These are phyloP conservation scores for Myotis vivesi DNA, from an alignment of 2,797 vertebrate genomes.

Conservation along the genomic window DNA sequence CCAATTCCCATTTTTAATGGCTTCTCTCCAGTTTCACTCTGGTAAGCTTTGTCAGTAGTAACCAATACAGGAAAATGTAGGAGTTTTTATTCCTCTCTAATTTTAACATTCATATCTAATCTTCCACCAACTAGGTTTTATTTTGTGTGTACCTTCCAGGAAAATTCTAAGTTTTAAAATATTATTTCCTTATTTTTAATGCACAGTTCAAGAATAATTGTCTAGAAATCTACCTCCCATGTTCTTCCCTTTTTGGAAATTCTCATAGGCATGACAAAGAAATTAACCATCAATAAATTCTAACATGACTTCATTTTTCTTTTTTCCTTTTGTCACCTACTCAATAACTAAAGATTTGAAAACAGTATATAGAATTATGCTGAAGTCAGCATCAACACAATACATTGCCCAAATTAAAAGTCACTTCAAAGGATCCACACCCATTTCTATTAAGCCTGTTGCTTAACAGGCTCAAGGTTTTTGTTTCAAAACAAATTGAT, in stretches of 20 bases:
- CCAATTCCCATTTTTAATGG: neutral
- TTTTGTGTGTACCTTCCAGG: neutral
- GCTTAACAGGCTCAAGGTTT: neutral
- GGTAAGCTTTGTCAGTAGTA: neutral
- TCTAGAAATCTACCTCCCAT: neutral
- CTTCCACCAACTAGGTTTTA: neutral
- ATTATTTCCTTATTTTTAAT: neutral
- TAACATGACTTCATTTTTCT: neutral
- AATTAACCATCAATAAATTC: neutral
- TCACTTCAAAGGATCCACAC: neutral
- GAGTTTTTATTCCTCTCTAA: neutral
- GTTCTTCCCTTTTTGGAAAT: neutral
- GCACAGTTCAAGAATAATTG: neutral
- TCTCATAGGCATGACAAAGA: neutral
- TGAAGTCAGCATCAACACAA: neutral
- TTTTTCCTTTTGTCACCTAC: neutral
- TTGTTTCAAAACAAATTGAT: neutral
- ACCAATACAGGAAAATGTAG: neutral
- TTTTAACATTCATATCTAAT: neutral
- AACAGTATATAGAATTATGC: neutral
- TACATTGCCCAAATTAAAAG: neutral
- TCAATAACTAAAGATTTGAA: neutral
- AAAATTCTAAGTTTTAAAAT: neutral
- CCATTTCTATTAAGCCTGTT: neutral
- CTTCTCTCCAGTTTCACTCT: neutral